Conservation (phyloP, 2,113 vertebrate species). For the Pedionomus torquatus region DNA sequence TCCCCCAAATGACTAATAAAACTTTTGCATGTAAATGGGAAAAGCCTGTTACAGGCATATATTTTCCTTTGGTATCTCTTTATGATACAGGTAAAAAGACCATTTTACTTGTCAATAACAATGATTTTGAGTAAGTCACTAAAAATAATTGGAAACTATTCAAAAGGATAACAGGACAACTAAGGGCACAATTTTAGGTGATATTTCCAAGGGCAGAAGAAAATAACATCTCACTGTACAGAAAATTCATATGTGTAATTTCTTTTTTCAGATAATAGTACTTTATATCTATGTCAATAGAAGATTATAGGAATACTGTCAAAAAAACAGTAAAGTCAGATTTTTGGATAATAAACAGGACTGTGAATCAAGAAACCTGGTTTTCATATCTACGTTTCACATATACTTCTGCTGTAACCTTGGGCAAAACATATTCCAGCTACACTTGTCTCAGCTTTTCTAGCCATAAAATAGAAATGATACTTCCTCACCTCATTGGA, state of each 20-base stretch:
- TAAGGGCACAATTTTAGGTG: neutral
- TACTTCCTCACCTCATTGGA: slow-evolving; percentile 5
- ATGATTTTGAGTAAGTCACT: neutral
- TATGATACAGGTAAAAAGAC: neutral
- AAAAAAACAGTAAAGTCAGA: neutral
- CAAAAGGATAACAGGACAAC: neutral
- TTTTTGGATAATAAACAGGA: neutral
- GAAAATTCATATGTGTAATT: neutral
- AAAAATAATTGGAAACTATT: neutral
- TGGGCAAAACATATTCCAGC: neutral
- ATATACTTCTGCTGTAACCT: neutral
- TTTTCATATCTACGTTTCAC: neutral
- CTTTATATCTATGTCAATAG: neutral
- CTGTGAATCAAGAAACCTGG: neutral
- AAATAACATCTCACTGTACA: neutral
- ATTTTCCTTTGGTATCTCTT: neutral
- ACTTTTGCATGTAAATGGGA: neutral
- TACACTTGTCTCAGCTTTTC: slow-evolving; percentile 12
- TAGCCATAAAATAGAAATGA: neutral
- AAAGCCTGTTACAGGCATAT: neutral
- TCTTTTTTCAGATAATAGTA: neutral
- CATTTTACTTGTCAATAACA: neutral
- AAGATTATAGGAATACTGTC: neutral
- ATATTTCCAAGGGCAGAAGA: neutral
- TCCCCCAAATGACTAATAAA: neutral